These are phyloP conservation scores for Hyles lineata DNA, from an alignment of 2,888 invertebrate species.

Conservation along the genomic window DNA sequence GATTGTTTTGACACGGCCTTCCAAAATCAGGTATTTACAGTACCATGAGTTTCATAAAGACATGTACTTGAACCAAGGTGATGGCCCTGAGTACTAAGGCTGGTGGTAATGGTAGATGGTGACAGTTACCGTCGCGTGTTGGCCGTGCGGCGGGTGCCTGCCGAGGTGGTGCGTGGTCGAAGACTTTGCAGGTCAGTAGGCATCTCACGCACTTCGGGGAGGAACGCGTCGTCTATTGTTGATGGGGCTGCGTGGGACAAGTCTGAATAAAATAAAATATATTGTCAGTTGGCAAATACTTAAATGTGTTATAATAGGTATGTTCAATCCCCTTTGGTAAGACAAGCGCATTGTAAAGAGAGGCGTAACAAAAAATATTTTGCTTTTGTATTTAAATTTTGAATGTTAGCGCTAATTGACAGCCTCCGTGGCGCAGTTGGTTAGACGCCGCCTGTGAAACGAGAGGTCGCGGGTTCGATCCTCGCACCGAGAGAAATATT, in stretches of 20 bases:
- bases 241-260: conserved; percentile 60
- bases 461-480: too few relatives aligned
- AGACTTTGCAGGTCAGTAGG: conserved; percentile 66
- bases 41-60: not conserved
- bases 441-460: too few relatives aligned
- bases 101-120: not conserved
- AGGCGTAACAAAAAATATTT: too few relatives aligned
- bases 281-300: too few relatives aligned
- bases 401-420: too few relatives aligned
- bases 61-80: not conserved
- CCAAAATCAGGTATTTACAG: not conserved
- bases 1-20: not conserved
- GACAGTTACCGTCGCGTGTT: conserved; percentile 73
- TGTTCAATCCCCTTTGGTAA: too few relatives aligned
- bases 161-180: conserved; percentile 74
- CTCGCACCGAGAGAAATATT: too few relatives aligned
- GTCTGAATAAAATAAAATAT: conserved; percentile 8
- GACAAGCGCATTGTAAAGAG: too few relatives aligned
- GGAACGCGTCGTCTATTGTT: conserved; percentile 75
- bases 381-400: too few relatives aligned
- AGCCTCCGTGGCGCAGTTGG: too few relatives aligned
- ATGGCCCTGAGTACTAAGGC: conserved; percentile 15
- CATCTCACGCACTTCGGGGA: conserved; percentile 72
- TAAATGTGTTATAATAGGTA: too few relatives aligned
- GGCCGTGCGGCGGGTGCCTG: conserved; percentile 77